phyloP scores from a whole-genome alignment of 2,113 vertebrate species.

The Cyanoderma ruficeps region DNA sequence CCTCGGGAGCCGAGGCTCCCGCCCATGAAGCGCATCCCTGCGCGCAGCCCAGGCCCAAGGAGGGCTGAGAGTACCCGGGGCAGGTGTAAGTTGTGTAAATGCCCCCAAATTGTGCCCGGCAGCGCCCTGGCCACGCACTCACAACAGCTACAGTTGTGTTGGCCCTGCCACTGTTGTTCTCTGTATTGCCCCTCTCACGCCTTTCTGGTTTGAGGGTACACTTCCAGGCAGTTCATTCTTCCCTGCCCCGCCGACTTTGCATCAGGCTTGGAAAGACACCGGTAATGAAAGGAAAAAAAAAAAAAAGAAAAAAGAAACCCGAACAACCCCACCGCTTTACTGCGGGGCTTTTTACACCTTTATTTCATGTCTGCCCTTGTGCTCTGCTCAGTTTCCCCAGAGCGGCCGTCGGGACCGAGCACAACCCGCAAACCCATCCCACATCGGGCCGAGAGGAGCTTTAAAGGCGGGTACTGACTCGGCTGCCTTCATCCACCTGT shows the following conservation, averaged over 20 bases:
- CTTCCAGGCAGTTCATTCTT: not conserved
- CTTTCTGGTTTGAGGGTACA: not conserved
- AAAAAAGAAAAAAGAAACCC: too few species aligned
- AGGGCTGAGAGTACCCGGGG: rapidly evolving
- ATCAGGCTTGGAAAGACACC: not conserved
- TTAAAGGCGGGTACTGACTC: not conserved
- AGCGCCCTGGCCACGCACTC: rapidly evolving
- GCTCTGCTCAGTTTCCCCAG: not conserved
- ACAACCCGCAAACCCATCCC: rapidly evolving
- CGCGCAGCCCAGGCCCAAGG: rapidly evolving
- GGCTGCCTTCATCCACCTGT: not conserved
- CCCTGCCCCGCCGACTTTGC: not conserved
- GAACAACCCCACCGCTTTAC: rapidly evolving
- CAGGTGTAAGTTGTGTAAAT: not conserved
- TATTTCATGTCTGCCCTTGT: not conserved
- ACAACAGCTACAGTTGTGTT: rapidly evolving
- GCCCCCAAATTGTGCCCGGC: rapidly evolving
- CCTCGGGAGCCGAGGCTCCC: not conserved
- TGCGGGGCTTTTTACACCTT: rapidly evolving
- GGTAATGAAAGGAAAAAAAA: not conserved
- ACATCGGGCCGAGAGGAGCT: rapidly evolving
- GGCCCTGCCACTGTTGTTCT: rapidly evolving
- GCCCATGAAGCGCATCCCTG: too few species aligned
- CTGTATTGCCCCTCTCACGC: rapidly evolving
- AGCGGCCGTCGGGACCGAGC: rapidly evolving